These are phyloP conservation scores for Listronotus oregonensis DNA, from an alignment of 1,140 invertebrate species.

Conservation along the genomic window DNA sequence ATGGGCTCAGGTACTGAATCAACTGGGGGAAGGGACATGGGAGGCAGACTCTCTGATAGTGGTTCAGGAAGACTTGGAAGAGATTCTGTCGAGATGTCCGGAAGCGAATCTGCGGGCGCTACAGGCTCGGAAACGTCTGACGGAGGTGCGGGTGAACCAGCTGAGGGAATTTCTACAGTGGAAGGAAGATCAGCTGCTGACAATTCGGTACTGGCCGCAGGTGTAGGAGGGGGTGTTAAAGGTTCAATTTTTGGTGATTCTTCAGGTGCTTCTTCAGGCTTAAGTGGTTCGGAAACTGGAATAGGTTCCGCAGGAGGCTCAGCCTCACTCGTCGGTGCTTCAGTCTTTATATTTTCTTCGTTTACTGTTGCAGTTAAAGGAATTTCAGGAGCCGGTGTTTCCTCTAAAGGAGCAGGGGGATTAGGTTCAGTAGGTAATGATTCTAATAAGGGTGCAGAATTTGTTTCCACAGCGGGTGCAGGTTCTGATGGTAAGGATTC, in stretches of 20 bases:
- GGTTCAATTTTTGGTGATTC: slow-evolving; percentile 20
- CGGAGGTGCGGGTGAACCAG: slow-evolving; percentile 18
- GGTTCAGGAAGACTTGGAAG: slow-evolving; percentile 54
- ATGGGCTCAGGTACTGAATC: slow-evolving; percentile 53
- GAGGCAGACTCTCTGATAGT: slow-evolving; percentile 51
- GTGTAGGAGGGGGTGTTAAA: slow-evolving; percentile 30
- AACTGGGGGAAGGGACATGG: slow-evolving; percentile 53
- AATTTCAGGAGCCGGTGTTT: neutral
- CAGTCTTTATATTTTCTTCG: slow-evolving; percentile 8
- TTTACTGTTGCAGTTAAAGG: slow-evolving; percentile 1
- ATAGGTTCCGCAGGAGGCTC: slow-evolving; percentile 23
- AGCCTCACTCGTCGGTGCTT: neutral
- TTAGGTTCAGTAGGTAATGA: too few species aligned
- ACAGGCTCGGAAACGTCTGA: slow-evolving; percentile 34
- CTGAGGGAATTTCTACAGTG: slow-evolving; percentile 2
- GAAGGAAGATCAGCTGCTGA: slow-evolving; percentile 9
- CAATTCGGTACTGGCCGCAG: slow-evolving; percentile 18
- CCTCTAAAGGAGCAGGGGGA: neutral
- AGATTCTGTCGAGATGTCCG: slow-evolving; percentile 55
- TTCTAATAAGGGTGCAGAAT: neutral
- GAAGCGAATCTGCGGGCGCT: slow-evolving; percentile 49
- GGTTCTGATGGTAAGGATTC: neutral
- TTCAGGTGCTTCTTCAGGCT: slow-evolving; percentile 19
- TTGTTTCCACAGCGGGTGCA: neutral
- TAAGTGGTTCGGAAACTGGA: slow-evolving; percentile 15